These are phyloP conservation scores for Coregonus suidteri DNA, from an alignment of 2,797 vertebrate genomes.

Conservation along the genomic window DNA sequence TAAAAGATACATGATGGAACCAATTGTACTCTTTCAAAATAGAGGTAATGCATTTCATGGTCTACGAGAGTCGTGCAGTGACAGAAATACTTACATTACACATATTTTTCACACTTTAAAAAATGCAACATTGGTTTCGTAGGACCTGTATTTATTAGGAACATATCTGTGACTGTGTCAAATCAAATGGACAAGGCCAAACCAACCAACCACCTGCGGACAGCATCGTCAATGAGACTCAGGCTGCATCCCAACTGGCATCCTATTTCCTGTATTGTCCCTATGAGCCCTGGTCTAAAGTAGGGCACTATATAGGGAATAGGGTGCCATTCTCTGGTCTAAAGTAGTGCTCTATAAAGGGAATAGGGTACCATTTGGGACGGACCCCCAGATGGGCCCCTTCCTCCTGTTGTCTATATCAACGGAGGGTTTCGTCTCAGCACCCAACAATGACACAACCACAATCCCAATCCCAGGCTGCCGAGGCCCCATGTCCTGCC, in stretches of 20 bases:
- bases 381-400: constrained; percentile 43
- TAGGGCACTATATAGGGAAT: not conserved
- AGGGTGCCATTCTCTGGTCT: not conserved
- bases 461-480: constrained; percentile 59
- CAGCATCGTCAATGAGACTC: not conserved
- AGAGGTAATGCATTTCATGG: not conserved
- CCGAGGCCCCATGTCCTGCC: constrained; percentile 53
- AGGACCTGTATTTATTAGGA: no score
- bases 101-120: no score
- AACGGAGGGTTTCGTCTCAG: constrained; percentile 58
- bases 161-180: no score
- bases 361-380: not conserved
- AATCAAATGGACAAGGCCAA: not conserved
- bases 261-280: not conserved
- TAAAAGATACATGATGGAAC: not conserved
- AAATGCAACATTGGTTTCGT: no score
- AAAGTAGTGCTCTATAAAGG: not conserved
- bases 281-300: not conserved
- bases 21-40: not conserved
- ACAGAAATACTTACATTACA: not conserved
- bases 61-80: not conserved
- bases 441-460: constrained; percentile 65
- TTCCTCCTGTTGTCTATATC: constrained; percentile 70
- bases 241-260: not conserved
- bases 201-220: not conserved